Conservation (phyloP, 2,113 vertebrate species). For the Donacobius atricapilla region DNA sequence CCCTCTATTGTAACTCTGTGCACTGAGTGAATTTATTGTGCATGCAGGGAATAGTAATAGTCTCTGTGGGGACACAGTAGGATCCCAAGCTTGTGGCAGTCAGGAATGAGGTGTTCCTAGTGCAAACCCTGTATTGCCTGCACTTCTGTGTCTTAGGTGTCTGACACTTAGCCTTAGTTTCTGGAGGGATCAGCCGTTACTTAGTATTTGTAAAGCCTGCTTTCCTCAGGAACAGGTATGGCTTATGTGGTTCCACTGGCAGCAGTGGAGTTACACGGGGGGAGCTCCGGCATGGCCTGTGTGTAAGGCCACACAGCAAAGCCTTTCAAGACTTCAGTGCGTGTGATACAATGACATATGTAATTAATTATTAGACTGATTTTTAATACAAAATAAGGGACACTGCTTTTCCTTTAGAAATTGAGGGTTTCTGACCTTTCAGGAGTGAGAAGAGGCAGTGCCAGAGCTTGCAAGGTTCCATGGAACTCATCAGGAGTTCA, state of each 20-base stretch:
- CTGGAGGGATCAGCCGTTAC: neutral
- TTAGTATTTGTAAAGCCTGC: neutral
- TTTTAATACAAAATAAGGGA: neutral
- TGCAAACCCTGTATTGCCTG: neutral
- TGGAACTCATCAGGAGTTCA: neutral
- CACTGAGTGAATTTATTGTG: neutral
- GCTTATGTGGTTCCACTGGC: neutral
- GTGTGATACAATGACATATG: neutral
- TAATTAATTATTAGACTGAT: neutral
- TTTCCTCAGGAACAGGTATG: neutral
- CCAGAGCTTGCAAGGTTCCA: neutral
- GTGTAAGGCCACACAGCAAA: neutral
- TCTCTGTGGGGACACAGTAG: neutral
- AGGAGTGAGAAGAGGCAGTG: neutral
- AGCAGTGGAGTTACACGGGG: neutral
- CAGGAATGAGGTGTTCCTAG: neutral
- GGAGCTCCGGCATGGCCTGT: fast-evolving
- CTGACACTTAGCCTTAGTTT: neutral
- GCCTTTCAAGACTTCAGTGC: neutral
- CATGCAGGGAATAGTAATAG: fast-evolving
- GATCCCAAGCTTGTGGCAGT: neutral
- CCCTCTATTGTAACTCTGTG: too few relatives aligned
- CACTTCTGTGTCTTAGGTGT: fast-evolving
- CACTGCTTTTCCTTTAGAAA: neutral
- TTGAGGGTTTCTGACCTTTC: neutral